phyloP scores from a whole-genome alignment of 2,888 invertebrate species.

The Trissolcus brochymenae region DNA sequence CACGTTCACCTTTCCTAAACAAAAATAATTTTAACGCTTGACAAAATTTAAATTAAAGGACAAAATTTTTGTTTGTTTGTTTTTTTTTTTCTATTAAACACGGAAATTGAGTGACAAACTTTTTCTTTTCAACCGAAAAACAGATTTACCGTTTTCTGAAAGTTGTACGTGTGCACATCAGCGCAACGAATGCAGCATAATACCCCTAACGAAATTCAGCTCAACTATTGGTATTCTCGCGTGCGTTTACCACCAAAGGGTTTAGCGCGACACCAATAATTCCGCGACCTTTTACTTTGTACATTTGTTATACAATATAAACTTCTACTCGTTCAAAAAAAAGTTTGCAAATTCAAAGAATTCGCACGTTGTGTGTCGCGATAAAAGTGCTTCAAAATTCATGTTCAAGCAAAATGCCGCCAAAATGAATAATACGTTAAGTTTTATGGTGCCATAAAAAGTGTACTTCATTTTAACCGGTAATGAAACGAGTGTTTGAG shows the following conservation, averaged over 20 bases:
- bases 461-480: too few species aligned
- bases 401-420: too few species aligned
- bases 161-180: conserved; percentile 17
- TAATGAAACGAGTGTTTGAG: too few species aligned
- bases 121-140: conserved; percentile 19
- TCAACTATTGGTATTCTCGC: conserved; percentile 29
- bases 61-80: too few species aligned
- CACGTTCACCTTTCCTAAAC: too few species aligned
- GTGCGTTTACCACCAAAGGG: conserved; percentile 1
- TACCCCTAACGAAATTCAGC: conserved; percentile 21
- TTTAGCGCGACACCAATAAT: conserved; percentile 14
- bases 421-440: too few species aligned
- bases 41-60: too few species aligned
- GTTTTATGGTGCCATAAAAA: too few species aligned
- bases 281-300: conserved; percentile 15
- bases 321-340: neutral
- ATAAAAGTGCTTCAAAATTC: too few species aligned
- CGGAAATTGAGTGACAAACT: conserved; percentile 1
- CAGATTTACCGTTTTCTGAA: conserved; percentile 6
- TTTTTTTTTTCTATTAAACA: too few species aligned
- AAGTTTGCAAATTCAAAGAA: neutral
- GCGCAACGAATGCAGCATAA: conserved; percentile 2
- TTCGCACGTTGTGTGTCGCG: too few species aligned
- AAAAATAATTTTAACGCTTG: too few species aligned
- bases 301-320: neutral